Percentiles rank a stretch among this genome's conserved stretches.
Conservation (phyloP, 2,888 invertebrate genomes). For the Sinopyrophorus schimmeli region DNA sequence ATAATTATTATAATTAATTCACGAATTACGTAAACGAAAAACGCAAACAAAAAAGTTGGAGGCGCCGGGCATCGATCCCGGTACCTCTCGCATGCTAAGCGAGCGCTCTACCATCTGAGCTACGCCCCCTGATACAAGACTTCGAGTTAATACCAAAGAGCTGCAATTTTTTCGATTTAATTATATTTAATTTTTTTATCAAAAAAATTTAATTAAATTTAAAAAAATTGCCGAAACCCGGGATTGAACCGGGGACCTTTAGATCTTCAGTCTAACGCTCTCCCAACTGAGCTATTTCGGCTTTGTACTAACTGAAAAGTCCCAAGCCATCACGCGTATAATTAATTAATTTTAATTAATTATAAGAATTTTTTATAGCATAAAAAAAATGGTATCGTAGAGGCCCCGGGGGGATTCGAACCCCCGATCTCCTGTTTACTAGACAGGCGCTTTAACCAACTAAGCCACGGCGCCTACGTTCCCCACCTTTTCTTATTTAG, state of each 20-base stretch:
- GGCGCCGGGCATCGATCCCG: conserved; percentile 59
- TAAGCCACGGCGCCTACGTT: conserved; percentile 70
- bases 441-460: conserved; percentile 78
- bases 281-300: conserved; percentile 83
- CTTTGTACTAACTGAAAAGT: too few relatives aligned
- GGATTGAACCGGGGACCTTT: conserved; percentile 76
- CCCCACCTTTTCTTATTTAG: not conserved
- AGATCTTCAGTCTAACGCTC: conserved; percentile 79
- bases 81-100: conserved; percentile 63
- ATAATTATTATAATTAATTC: not conserved
- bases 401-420: conserved; percentile 69
- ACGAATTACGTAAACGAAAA: too few relatives aligned
- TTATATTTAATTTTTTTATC: too few relatives aligned
- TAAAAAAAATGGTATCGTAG: not conserved
- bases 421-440: conserved; percentile 72
- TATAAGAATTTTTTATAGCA: too few relatives aligned
- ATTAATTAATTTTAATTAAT: too few relatives aligned
- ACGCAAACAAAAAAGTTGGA: conserved; percentile 40
- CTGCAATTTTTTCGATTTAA: too few relatives aligned
- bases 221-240: conserved; percentile 77
- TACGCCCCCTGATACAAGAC: conserved; percentile 43
- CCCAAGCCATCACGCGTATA: too few relatives aligned
- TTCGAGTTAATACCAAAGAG: not conserved
- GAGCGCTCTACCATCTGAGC: conserved; percentile 63
- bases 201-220: too few relatives aligned